Percentiles rank a stretch among this genome's conserved stretches.
Conservation (phyloP, 2,113 vertebrate species). For the Gavia stellata region DNA sequence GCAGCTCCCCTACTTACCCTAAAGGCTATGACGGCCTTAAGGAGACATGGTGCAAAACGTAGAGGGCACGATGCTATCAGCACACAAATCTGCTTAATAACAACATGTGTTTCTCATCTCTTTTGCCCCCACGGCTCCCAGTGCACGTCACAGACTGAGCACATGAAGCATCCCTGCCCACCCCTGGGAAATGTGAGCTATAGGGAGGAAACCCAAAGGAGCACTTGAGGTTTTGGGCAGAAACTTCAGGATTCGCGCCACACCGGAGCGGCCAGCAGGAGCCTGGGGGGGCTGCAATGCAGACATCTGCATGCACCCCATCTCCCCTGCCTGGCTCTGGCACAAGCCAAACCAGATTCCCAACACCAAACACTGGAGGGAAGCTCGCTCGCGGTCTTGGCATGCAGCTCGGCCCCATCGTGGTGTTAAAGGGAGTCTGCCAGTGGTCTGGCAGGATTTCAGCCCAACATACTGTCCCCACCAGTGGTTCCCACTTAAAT, state of each 20-base stretch:
- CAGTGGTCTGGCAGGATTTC: neutral
- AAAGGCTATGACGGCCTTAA: neutral
- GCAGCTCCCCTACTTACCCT: neutral
- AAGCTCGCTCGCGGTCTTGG: neutral
- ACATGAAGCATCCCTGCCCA: neutral
- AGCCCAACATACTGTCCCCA: neutral
- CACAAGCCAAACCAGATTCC: neutral
- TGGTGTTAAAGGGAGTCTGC: neutral
- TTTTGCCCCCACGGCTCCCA: neutral
- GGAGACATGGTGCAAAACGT: neutral
- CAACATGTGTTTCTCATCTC: neutral
- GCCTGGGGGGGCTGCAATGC: neutral
- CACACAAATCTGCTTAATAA: neutral
- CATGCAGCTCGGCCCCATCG: neutral
- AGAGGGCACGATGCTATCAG: neutral
- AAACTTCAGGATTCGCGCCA: neutral
- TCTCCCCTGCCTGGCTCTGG: neutral
- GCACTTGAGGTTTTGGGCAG: neutral
- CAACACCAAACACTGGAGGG: neutral
- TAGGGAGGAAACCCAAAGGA: neutral
- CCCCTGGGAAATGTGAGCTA: neutral
- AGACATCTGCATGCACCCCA: neutral
- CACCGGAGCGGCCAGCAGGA: neutral
- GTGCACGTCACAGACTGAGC: neutral
- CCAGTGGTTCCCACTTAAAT: neutral